Evolutionary conservation across 2,797 vertebrate genomes (phyloP), one percentile per base, ranked within the genome.

Genomic region (Anabacerthia variegaticeps): DNA sequence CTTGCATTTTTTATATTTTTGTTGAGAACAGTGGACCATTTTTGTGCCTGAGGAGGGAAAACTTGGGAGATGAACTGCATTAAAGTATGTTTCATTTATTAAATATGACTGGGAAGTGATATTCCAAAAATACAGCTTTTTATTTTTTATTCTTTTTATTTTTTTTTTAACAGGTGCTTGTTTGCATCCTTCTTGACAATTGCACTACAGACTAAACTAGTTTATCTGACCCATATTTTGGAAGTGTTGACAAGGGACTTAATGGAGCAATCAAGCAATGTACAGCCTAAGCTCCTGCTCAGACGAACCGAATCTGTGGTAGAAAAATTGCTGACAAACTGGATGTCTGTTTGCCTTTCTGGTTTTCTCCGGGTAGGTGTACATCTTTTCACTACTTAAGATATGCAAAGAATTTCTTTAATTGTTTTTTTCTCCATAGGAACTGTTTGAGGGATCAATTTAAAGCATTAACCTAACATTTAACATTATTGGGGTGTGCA

Each of bases 301-400:
- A 98, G 99, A 19, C 98, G 99, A 80, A 99, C 99, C 0, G 98
- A 99, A 97, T 99, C 99, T 17, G 98, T 98, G 6, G 99, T 99
- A 8, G 99, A 99, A 97, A 99, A 99, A 62, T 97, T 99, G 68
- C 97, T 99, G 91, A 99, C 99, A 85, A 99, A 99, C 96, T 99
- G 99, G 99, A 99, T 99, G 98, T 99, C 99, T 28, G 98, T 99
- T 91, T 99, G 99, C 93, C 98, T 99, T 26, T 99, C 99, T 32
- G 99, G 99, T 88, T 99, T 99, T 94, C 98, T 99, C 14, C 98
- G 99, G 98, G 99, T 99, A 88, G 5, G 98, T 97, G 37, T 86
- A 18, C 36, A 15, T 62, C 72, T 93, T 89, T 56, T 39, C 26
- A 36, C 54, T 67, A 30, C 1, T 7, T 89, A 68, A 72, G 55